These are phyloP conservation scores for Dendrolimus kikuchii DNA, from an alignment of 1,140 invertebrate genomes.

Conservation along the genomic window DNA sequence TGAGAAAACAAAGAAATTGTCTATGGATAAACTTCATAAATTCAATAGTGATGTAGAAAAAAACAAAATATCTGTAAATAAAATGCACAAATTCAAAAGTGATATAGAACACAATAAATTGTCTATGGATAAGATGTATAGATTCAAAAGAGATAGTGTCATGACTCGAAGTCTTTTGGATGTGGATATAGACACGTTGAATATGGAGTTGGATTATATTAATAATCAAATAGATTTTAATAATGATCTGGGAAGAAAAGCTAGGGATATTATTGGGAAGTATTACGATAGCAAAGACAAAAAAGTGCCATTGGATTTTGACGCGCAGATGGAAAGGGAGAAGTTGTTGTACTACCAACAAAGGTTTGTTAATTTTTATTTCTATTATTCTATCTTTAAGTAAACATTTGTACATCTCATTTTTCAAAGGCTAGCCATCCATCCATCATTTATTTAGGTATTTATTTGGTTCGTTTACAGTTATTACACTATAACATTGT, in stretches of 20 bases:
- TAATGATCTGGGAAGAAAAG: constrained; percentile 57
- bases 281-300: constrained; percentile 46
- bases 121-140: constrained; percentile 28
- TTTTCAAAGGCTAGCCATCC: too few species aligned
- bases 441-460: too few species aligned
- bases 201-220: constrained; percentile 62
- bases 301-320: constrained; percentile 54
- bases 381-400: too few species aligned
- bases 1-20: constrained; percentile 34
- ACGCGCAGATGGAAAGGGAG: constrained; percentile 70
- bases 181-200: constrained; percentile 51
- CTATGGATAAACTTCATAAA: constrained; percentile 31
- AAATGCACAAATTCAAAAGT: too few species aligned
- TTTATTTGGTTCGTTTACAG: too few species aligned
- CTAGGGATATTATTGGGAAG: constrained; percentile 54
- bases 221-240: constrained; percentile 63
- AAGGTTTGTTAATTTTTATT: constrained; percentile 16
- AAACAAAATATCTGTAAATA: too few species aligned
- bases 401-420: too few species aligned
- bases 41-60: constrained; percentile 16
- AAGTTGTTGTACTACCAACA: constrained; percentile 69
- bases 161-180: constrained; percentile 40
- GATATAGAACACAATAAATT: constrained; percentile 13
- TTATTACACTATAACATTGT: too few species aligned
- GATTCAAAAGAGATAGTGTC: constrained; percentile 23